A percentile compares a stretch with the other conserved stretches of the same genome.
phyloP scores from a whole-genome alignment of 2,797 vertebrate genomes.

The Smutsia temminckii region DNA sequence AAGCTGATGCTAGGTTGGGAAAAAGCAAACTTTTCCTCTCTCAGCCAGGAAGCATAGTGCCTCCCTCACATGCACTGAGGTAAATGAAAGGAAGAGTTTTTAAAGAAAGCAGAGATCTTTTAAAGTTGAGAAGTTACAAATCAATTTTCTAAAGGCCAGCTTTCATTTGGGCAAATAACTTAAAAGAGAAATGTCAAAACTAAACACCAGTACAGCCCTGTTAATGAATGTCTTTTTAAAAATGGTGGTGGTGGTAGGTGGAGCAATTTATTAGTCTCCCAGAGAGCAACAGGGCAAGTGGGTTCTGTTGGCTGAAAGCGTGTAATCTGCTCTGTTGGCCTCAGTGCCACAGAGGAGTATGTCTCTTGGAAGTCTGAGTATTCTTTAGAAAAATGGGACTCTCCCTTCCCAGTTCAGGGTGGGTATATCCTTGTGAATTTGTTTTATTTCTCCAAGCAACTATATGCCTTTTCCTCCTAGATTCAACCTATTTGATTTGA shows the following conservation, averaged over 20 bases:
- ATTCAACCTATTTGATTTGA: not conserved
- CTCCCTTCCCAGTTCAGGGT: not conserved
- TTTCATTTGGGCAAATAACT: conserved; percentile 13
- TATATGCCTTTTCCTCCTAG: not conserved
- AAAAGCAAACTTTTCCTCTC: not conserved
- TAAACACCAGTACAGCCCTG: not conserved
- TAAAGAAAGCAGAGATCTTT: not conserved
- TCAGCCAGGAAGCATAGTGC: not conserved
- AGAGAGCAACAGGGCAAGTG: not conserved
- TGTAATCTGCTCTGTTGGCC: not conserved
- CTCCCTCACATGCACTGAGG: not conserved
- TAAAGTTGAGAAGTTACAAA: not conserved
- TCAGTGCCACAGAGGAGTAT: not conserved
- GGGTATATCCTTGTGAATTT: not conserved
- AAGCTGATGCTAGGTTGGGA: not conserved
- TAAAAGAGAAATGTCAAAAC: not conserved
- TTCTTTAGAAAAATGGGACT: not conserved
- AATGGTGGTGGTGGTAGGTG: not conserved
- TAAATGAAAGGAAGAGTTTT: no score
- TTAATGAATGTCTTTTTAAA: not conserved
- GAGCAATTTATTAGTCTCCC: not conserved
- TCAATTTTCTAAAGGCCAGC: not conserved
- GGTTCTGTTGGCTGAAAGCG: not conserved
- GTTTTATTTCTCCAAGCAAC: not conserved
- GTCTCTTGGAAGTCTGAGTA: not conserved